Conservation (phyloP, 2,113 vertebrate species). For the Psammodynastes pulverulentus region DNA sequence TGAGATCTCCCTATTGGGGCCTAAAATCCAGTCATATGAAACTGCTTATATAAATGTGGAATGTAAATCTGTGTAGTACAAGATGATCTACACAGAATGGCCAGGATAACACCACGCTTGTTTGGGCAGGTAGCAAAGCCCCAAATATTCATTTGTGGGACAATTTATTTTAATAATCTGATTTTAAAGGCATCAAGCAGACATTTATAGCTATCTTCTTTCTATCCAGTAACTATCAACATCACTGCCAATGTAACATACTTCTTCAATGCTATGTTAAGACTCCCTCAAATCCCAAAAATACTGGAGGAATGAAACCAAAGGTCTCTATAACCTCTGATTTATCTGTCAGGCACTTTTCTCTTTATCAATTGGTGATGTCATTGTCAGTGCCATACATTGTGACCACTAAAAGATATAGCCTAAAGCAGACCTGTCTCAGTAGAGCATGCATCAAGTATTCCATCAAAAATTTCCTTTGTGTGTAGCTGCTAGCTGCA, state of each 20-base stretch:
- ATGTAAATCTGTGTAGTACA: not conserved
- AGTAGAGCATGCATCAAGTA: not conserved
- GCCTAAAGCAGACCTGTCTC: not conserved
- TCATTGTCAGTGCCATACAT: not conserved
- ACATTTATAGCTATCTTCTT: not conserved
- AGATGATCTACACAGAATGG: not conserved
- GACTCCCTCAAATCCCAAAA: not conserved
- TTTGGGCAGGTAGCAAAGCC: not conserved
- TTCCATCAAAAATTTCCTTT: not conserved
- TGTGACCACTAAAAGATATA: not conserved
- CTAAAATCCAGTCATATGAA: not conserved
- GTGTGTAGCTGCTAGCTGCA: no score
- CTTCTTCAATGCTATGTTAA: not conserved
- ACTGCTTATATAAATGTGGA: not conserved
- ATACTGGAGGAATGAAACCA: not conserved
- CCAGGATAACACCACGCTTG: not conserved
- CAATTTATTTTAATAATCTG: not conserved
- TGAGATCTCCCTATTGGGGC: no score
- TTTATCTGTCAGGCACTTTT: not conserved
- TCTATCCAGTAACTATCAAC: not conserved
- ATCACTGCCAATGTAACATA: not conserved
- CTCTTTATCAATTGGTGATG: not conserved
- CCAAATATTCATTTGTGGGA: not conserved
- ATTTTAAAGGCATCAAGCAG: not conserved
- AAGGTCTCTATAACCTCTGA: not conserved